phyloP scores from a whole-genome alignment of 2,113 vertebrate genomes.

The Oplegnathus fasciatus region DNA sequence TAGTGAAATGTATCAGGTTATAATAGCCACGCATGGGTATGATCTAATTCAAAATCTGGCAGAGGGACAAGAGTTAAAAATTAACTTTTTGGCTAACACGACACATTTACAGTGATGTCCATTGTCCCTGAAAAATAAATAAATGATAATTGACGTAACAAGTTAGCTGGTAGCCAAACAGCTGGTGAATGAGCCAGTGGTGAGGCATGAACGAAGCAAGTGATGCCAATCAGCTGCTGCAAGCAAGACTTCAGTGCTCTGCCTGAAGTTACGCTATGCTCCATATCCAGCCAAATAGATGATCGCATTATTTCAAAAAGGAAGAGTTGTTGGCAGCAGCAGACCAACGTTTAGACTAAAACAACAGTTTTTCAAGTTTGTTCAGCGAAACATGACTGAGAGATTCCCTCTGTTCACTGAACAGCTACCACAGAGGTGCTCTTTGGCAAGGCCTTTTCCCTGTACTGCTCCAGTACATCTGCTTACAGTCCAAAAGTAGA shows the following conservation, averaged over 20 bases:
- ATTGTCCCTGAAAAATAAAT: too few relatives aligned
- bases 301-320: neutral
- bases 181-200: neutral
- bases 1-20: neutral
- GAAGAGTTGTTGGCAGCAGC: neutral
- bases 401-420: neutral
- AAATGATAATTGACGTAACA: neutral
- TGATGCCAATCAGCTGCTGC: neutral
- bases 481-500: neutral
- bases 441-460: neutral
- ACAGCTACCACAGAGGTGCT: neutral
- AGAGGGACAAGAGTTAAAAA: too few relatives aligned
- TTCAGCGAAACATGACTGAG: neutral
- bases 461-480: neutral
- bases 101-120: too few relatives aligned
- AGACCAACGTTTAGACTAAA: neutral
- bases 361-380: neutral
- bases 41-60: neutral
- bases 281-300: neutral
- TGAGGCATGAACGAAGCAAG: neutral
- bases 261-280: neutral
- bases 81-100: too few relatives aligned
- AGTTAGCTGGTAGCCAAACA: neutral
- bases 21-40: neutral
- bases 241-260: neutral